Percentiles rank a stretch among this genome's conserved stretches.
Evolutionary conservation across 1,140 invertebrate genomes (phyloP).

Genomic region (Choristoneura fumiferana): DNA sequence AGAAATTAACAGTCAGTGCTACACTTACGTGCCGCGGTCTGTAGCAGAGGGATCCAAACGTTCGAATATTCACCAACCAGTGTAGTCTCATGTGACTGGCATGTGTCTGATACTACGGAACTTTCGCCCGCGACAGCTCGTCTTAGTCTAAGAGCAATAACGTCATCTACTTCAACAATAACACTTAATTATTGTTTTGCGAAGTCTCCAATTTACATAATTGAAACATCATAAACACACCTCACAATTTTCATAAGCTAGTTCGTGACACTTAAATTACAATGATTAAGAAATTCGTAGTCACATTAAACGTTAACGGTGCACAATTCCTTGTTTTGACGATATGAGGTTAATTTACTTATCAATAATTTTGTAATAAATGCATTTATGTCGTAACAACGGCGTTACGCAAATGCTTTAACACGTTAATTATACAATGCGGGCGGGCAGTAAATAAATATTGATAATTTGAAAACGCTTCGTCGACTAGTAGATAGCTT

Average conservation of each 20-base stretch:
- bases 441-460: slow-evolving; percentile 10
- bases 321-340: slow-evolving; percentile 68
- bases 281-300: slow-evolving; percentile 63
- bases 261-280: slow-evolving; percentile 41
- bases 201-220: slow-evolving; percentile 52
- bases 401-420: too few relatives aligned
- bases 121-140: slow-evolving; percentile 18
- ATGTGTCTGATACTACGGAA: neutral
- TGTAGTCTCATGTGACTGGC: neutral
- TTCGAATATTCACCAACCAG: too few relatives aligned
- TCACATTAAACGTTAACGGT: slow-evolving; percentile 48
- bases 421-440: neutral
- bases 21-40: too few relatives aligned
- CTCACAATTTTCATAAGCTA: slow-evolving; percentile 37
- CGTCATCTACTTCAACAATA: slow-evolving; percentile 63
- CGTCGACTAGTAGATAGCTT: slow-evolving; percentile 13
- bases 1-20: too few relatives aligned
- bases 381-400: slow-evolving; percentile 20
- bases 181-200: slow-evolving; percentile 45
- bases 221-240: slow-evolving; percentile 46
- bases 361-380: slow-evolving; percentile 28
- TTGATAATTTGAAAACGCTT: slow-evolving; percentile 5
- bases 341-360: slow-evolving; percentile 49
- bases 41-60: too few relatives aligned
- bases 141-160: slow-evolving; percentile 50